Evolutionary conservation across 2,113 vertebrate genomes (phyloP), one percentile per base, ranked within the genome.

Genomic region (Myrmecophaga tridactyla): DNA sequence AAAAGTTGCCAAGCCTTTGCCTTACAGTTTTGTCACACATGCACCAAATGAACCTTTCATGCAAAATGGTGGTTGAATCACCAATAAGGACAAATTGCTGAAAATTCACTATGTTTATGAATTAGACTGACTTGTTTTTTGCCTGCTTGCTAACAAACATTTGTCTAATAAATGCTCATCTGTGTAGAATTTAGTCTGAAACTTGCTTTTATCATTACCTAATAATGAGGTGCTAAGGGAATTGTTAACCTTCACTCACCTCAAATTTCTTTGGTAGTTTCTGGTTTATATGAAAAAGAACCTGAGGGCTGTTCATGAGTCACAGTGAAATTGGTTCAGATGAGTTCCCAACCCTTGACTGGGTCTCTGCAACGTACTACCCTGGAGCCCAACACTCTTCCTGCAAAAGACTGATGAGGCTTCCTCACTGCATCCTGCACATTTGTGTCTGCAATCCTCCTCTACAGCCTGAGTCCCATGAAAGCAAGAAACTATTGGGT

Each of bases 181-280:
- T 73, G 20, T 56, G 34, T 12, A 43, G 34, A 96, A 69, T 92
- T 81, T 65, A 67, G 67, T 77, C 60, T n/a, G 29, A 90, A 43
- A 94, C 76, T 96, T n/a, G 69, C 84, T 94, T 96, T 97, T 89
- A 93, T 93, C 92, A 84, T 53, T 83, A 95, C 56, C 69, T 90
- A 84, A 96, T 96, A 96, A 94, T 90, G 39, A 21, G 41, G 15
- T 92, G 65, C 43, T 76, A 27, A 39, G 34, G 18, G 65, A 60
- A 84, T 94, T 46, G 34, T 96, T 97, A 97, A 94, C 76, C 88
- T 94, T 92, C 14, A 62, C 39, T 94, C 62, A 94, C 88, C 96
- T 96, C 81, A 72, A 0, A 88, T 96, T 95, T 95, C 65, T 92
- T 77, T 77, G 46, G 23, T 94, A 70, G 31, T 85, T 92, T 95